phyloP scores from a whole-genome alignment of 2,113 vertebrate genomes.

The Alouatta palliata region DNA sequence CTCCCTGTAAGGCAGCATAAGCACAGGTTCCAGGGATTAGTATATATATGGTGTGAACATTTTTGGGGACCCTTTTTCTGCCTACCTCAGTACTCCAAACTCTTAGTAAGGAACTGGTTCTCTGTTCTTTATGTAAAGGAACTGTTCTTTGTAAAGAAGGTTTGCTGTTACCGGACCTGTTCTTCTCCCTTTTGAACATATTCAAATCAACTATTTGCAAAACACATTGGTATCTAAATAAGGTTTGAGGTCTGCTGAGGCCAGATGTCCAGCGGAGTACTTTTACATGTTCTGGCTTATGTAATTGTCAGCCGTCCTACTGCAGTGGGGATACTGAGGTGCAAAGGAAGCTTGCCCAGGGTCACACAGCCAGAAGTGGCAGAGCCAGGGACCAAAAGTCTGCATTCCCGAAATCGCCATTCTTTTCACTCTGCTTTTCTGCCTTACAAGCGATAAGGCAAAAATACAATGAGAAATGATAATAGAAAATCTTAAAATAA shows the following conservation, averaged over 20 bases:
- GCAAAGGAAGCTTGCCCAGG: neutral
- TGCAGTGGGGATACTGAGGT: neutral
- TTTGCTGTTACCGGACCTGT: neutral
- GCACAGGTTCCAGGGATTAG: neutral
- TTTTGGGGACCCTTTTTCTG: neutral
- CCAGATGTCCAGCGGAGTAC: neutral
- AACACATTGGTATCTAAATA: neutral
- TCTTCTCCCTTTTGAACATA: neutral
- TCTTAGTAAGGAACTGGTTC: neutral
- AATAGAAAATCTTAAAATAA: conserved; percentile 14
- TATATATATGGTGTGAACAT: neutral
- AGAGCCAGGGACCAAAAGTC: neutral
- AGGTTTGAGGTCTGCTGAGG: neutral
- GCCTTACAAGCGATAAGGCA: neutral
- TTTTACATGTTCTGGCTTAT: neutral
- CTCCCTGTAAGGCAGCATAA: neutral
- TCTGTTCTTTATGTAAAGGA: neutral
- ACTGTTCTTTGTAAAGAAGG: neutral
- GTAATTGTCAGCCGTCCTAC: neutral
- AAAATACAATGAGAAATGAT: neutral
- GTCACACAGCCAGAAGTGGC: neutral
- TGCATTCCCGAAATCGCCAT: neutral
- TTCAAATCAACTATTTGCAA: neutral
- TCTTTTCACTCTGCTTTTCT: conserved; percentile 13
- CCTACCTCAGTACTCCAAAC: neutral